Evolutionary conservation across 1,140 invertebrate genomes (phyloP), one percentile per base, ranked within the genome.

Genomic region (Dryas iulia): DNA sequence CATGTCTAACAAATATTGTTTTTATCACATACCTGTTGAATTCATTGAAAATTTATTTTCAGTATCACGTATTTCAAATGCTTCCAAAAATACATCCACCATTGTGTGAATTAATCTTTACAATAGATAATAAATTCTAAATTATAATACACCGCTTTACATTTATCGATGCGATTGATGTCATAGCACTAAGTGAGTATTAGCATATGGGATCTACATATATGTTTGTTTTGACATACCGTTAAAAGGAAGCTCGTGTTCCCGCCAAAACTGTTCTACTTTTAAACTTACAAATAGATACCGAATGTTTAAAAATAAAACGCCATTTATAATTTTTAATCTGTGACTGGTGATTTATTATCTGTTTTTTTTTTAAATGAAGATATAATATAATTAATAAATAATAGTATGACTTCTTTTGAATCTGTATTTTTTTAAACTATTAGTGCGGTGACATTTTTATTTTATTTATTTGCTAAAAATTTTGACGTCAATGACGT

Each of bases 111-210:
- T 54, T 8, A 28, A 52, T 52, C 63, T 56, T 75, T 71, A 78
- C 31, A 67, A 62, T 57, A 12, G 31, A 47, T 59, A 65, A 66
- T 30, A 65, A 53, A 69, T 69, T 72, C 68, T 72, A 64, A 59
- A 77, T 72, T 71, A 59, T 59, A 75, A 77, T 73, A 39, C 65
- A 56, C 59, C 21, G 54, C 59, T 80, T 69, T 61, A 80, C 58
- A 78, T 78, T 76, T 73, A 73, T 75, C 47, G 53, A 78, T 81
- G 69, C 77, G 39, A 83, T 81, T 81, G 79, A 81, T 83, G 79
- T 83, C 81, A 83, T 82, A 77, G 70, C 47, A 61, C 53, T 62
- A 76, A 23, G n/a, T 11, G 14, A 18, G 35, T 59, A 66, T 60
- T 66, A 59, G 26, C 60, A 64, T 59, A 39, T 39, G 18, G 62